A percentile compares a stretch with the other conserved stretches of the same genome.
phyloP scores from a whole-genome alignment of 2,888 invertebrate genomes.

The Lepidonotus clava region DNA sequence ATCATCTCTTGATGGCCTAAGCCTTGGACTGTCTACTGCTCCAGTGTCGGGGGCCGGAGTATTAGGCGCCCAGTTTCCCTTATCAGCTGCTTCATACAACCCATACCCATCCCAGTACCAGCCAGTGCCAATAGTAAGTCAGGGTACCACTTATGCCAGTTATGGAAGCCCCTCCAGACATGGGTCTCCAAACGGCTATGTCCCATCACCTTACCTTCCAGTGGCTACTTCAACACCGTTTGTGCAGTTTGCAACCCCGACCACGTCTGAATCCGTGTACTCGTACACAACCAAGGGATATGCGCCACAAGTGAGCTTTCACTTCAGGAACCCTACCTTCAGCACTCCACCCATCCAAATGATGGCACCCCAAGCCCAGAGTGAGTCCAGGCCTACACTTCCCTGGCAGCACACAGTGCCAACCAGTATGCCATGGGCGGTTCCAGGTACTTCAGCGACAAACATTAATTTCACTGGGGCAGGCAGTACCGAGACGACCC shows the following conservation, averaged over 20 bases:
- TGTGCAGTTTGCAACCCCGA: constrained; percentile 18
- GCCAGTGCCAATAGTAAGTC: background rate
- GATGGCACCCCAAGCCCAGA: constrained; percentile 24
- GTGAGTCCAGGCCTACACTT: background rate
- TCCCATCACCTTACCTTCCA: background rate
- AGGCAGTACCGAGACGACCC: background rate
- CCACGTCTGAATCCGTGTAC: background rate
- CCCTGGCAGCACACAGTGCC: constrained; percentile 50
- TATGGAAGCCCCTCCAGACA: background rate
- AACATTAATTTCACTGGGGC: constrained; percentile 41
- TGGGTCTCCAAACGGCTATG: background rate
- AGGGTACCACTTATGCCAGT: background rate
- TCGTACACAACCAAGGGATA: background rate
- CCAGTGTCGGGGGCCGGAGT: background rate
- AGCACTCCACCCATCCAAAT: constrained; percentile 51
- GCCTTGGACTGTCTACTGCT: no score
- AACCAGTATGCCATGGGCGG: constrained; percentile 47
- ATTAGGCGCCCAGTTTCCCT: background rate
- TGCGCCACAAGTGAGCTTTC: background rate
- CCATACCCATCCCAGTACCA: background rate
- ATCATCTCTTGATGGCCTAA: background rate
- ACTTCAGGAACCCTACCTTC: constrained; percentile 39
- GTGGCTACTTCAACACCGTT: constrained; percentile 17
- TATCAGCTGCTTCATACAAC: no score
- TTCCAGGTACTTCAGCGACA: background rate